Evolutionary conservation across 1,140 invertebrate species (phyloP).

Genomic region (Eueides isabella): DNA sequence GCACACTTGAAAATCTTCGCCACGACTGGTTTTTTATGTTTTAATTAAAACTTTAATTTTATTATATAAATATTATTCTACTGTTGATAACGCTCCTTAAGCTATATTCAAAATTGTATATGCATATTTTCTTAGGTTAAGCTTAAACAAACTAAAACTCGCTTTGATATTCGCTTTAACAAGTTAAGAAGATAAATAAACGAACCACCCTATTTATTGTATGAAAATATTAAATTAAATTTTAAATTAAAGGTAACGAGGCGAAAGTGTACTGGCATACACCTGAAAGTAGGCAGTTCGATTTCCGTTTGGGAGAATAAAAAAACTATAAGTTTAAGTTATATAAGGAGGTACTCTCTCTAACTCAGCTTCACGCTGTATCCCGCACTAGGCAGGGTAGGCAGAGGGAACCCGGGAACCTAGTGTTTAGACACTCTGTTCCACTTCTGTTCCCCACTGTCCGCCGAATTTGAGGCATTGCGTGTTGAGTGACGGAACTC

Average conservation of each 20-base stretch:
- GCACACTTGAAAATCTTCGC: too few species aligned
- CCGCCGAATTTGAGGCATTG: too few species aligned
- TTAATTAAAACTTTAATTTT: too few species aligned
- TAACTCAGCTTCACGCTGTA: background rate
- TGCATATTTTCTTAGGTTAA: background rate
- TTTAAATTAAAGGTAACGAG: background rate
- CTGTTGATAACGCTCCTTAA: background rate
- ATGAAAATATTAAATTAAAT: background rate
- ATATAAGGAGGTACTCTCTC: background rate
- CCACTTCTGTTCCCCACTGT: too few species aligned
- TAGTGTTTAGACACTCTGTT: too few species aligned
- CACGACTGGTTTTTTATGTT: too few species aligned
- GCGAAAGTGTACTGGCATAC: background rate
- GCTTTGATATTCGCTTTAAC: slow-evolving; percentile 3
- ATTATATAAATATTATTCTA: background rate
- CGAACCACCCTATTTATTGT: background rate
- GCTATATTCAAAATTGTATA: background rate
- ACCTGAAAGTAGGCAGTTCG: background rate
- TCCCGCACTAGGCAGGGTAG: too few species aligned
- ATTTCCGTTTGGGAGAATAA: background rate
- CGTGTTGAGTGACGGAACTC: too few species aligned
- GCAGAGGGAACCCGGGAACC: too few species aligned
- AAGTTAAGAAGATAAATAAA: slow-evolving; percentile 3
- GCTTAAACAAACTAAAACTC: background rate
- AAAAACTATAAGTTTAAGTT: background rate